Percentiles rank a stretch among this genome's conserved stretches.
phyloP scores from a whole-genome alignment of 2,797 vertebrate species.

The Rhincodon typus region DNA sequence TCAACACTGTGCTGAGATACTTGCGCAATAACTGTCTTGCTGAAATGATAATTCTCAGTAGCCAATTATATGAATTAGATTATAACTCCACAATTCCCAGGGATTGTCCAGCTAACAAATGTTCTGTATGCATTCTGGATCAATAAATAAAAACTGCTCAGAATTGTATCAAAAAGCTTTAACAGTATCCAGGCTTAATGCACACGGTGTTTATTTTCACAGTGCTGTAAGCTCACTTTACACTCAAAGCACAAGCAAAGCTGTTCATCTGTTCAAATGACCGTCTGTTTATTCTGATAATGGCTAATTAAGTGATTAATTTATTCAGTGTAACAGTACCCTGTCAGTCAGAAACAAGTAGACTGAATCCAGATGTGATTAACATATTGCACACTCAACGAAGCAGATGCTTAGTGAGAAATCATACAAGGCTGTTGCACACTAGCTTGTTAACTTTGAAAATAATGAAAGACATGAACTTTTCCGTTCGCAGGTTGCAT shows the following conservation, averaged over 20 bases:
- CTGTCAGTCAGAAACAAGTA: slow-evolving; percentile 23
- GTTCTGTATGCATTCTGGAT: neutral
- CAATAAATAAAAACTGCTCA: neutral
- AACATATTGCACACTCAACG: neutral
- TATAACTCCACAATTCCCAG: neutral
- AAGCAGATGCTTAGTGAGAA: neutral
- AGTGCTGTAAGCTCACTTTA: neutral
- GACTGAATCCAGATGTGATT: slow-evolving; percentile 28
- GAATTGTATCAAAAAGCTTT: neutral
- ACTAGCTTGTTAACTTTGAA: neutral
- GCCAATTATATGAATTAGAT: neutral
- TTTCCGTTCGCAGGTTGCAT: neutral
- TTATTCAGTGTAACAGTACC: slow-evolving; percentile 25
- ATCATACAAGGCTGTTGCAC: neutral
- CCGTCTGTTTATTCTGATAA: slow-evolving; percentile 36
- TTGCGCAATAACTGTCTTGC: neutral
- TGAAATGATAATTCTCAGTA: slow-evolving; percentile 5
- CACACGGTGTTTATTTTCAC: neutral
- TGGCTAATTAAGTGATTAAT: slow-evolving; percentile 34
- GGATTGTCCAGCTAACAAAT: neutral
- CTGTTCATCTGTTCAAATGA: slow-evolving; percentile 21
- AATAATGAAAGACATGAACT: neutral
- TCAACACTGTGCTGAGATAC: neutral
- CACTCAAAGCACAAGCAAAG: neutral
- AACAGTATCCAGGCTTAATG: neutral